Evolutionary conservation across 1,140 invertebrate genomes (phyloP).

Genomic region (Calephelis nemesis): DNA sequence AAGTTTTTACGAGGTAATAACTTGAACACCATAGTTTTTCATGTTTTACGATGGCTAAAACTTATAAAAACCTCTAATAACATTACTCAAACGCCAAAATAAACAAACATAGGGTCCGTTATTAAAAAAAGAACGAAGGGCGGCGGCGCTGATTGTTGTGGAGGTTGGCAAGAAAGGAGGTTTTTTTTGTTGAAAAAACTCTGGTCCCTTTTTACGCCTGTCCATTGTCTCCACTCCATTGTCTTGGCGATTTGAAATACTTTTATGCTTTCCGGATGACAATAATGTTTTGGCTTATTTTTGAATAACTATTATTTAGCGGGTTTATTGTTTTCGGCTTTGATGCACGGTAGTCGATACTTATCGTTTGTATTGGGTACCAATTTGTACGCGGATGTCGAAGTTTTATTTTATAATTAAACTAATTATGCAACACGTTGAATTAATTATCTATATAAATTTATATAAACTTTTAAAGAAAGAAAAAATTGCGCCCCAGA

Average conservation of each 20-base stretch:
- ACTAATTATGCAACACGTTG: conserved; percentile 36
- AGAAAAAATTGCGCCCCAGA: no score
- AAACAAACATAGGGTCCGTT: conserved; percentile 67
- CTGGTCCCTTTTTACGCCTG: conserved; percentile 64
- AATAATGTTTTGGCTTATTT: conserved; percentile 74
- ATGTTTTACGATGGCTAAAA: conserved; percentile 32
- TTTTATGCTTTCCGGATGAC: conserved; percentile 76
- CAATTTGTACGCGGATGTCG: conserved; percentile 62
- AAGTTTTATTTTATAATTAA: conserved; percentile 38
- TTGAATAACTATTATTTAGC: conserved; percentile 75
- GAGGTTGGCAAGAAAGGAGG: conserved; percentile 61
- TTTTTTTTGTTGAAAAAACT: conserved; percentile 51
- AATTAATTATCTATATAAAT: no score
- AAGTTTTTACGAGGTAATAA: conserved; percentile 29
- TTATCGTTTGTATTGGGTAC: conserved; percentile 44
- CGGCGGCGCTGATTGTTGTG: conserved; percentile 63
- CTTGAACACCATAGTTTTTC: conserved; percentile 6
- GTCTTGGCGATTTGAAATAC: conserved; percentile 71
- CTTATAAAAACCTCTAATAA: conserved; percentile 53
- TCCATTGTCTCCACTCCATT: conserved; percentile 71
- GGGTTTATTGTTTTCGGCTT: conserved; percentile 61
- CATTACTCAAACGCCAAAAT: conserved; percentile 53
- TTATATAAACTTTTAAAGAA: no score
- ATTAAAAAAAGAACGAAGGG: conserved; percentile 62
- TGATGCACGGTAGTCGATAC: conserved; percentile 48